Evolutionary conservation across 2,888 invertebrate genomes (phyloP).

Genomic region (Drosophila mayaguana): DNA sequence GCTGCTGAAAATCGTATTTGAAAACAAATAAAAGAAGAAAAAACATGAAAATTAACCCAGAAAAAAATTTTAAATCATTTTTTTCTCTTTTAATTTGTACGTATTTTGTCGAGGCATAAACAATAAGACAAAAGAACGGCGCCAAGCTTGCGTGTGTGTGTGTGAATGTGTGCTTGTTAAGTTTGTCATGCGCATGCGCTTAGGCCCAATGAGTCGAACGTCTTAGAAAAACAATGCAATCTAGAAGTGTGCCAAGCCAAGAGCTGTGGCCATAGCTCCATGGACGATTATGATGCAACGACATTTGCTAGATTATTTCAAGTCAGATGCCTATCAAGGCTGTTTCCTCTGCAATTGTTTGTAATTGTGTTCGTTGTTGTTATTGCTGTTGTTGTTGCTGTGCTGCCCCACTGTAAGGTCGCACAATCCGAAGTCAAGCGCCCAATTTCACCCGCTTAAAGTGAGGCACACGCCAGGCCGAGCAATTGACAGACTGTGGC

Average conservation of each 20-base stretch:
- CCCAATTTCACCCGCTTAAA: conserved; percentile 54
- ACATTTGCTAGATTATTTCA: conserved; percentile 33
- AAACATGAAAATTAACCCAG: conserved; percentile 63
- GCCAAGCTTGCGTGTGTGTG: conserved; percentile 36
- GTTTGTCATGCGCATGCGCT: conserved; percentile 74
- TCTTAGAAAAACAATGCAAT: conserved; percentile 58
- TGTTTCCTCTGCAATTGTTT: conserved; percentile 42
- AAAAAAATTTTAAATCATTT: conserved; percentile 47
- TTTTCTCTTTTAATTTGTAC: conserved; percentile 17
- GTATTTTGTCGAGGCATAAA: conserved; percentile 48
- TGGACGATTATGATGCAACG: conserved; percentile 52
- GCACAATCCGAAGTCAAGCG: conserved; percentile 42
- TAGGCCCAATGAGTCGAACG: conserved; percentile 78
- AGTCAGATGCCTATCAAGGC: conserved; percentile 34
- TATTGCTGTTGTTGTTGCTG: not conserved
- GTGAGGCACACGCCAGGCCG: conserved; percentile 53
- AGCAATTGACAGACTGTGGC: conserved; percentile 52
- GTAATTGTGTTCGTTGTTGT: conserved; percentile 4
- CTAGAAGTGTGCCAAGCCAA: conserved; percentile 76
- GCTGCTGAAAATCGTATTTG: conserved; percentile 55
- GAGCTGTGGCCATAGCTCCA: conserved; percentile 19
- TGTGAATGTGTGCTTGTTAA: conserved; percentile 48
- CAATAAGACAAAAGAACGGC: conserved; percentile 76
- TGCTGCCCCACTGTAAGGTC: conserved; percentile 46
- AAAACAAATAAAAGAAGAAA: conserved; percentile 37